Conservation (phyloP, 2,797 vertebrate genomes). For the Melanogrammus aeglefinus region DNA sequence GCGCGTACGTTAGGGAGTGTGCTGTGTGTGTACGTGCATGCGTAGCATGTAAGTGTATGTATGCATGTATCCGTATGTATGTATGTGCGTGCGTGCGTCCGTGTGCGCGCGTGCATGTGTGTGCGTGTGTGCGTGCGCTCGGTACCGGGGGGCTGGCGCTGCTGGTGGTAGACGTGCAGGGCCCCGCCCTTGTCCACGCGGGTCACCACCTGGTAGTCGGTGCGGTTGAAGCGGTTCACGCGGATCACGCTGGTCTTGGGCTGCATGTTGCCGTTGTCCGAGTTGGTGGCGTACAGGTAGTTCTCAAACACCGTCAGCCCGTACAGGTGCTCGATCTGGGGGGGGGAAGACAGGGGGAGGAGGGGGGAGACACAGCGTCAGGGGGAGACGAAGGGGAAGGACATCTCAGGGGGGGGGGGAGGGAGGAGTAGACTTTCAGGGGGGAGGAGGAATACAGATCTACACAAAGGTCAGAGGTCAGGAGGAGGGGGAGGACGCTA, state of each 20-base stretch:
- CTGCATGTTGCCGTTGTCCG: conserved; percentile 90
- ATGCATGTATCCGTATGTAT: background rate
- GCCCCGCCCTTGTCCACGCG: conserved; percentile 92
- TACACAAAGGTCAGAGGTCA: too few species aligned
- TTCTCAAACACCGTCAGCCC: conserved; percentile 97
- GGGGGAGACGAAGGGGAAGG: too few species aligned
- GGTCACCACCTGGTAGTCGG: conserved; percentile 90
- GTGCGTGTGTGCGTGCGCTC: too few species aligned
- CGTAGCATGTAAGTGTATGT: background rate
- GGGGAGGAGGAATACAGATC: too few species aligned
- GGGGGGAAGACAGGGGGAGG: too few species aligned
- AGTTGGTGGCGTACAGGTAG: conserved; percentile 96
- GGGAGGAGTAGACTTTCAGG: too few species aligned
- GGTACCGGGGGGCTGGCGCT: conserved; percentile 89
- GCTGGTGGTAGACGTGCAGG: conserved; percentile 93
- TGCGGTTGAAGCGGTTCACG: conserved; percentile 96
- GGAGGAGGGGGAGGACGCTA: too few species aligned
- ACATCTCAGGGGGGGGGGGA: too few species aligned
- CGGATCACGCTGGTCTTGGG: conserved; percentile 96
- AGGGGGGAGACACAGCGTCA: too few species aligned
- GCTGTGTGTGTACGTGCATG: background rate
- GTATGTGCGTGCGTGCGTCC: background rate
- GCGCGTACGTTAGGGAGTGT: too few species aligned
- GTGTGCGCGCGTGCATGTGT: background rate
- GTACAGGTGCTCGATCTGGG: conserved; percentile 90